A percentile compares a stretch with the other conserved stretches of the same genome.
Evolutionary conservation across 2,113 vertebrate species (phyloP).

Genomic region (Gymnorhina tibicen): DNA sequence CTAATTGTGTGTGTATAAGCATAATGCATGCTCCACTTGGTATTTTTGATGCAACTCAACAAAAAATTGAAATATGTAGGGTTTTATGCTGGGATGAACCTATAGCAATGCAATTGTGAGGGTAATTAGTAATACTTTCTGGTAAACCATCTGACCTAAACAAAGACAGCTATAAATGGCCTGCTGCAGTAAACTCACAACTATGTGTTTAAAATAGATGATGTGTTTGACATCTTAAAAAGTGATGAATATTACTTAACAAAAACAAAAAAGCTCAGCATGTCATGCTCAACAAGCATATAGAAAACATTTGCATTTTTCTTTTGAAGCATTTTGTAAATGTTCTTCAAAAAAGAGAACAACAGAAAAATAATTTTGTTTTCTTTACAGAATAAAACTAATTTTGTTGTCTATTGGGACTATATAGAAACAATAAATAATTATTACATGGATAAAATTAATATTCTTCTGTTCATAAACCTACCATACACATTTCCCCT

Average conservation of each 20-base stretch:
- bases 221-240: conserved; percentile 27
- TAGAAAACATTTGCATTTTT: conserved; percentile 7
- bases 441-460: background rate
- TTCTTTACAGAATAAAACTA: conserved; percentile 1
- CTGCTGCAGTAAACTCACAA: background rate
- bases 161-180: background rate
- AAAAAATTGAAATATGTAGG: background rate
- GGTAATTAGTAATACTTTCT: background rate
- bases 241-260: conserved; percentile 33
- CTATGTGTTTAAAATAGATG: background rate
- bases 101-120: background rate
- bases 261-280: conserved; percentile 16
- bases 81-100: conserved; percentile 43
- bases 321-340: background rate
- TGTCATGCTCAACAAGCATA: background rate
- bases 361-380: background rate
- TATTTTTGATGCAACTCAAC: background rate
- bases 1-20: background rate
- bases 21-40: background rate
- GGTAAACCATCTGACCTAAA: background rate
- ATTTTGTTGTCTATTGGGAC: background rate
- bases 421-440: background rate
- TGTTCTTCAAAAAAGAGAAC: background rate
- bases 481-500: background rate
- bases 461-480: background rate